A percentile compares a stretch with the other conserved stretches of the same genome.
Conservation (phyloP, 2,888 invertebrate species). For the Cancer borealis region DNA sequence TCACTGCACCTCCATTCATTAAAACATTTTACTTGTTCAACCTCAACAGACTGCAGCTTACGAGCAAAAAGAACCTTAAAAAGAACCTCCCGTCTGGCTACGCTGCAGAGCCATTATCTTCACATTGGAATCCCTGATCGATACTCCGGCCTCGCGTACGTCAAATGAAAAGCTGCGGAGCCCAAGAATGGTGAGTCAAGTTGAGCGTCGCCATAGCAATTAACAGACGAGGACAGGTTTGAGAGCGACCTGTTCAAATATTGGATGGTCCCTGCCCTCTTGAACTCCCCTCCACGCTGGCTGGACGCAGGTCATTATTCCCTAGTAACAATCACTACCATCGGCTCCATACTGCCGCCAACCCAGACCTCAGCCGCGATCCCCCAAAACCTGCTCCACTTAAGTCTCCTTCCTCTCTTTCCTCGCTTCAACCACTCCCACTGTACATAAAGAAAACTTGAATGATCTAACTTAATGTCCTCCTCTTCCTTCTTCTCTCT, state of each 20-base stretch:
- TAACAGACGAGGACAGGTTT: neutral
- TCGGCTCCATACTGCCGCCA: neutral
- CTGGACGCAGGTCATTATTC: conserved; percentile 22
- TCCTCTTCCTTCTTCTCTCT: too few relatives aligned
- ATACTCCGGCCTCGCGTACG: neutral
- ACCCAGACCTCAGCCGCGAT: neutral
- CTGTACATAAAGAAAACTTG: neutral
- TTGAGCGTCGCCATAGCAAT: conserved; percentile 28
- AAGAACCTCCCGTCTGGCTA: neutral
- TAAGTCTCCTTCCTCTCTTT: neutral
- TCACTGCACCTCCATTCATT: neutral
- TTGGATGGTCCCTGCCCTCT: conserved; percentile 1
- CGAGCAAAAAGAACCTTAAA: neutral
- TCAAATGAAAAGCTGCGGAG: conserved; percentile 31
- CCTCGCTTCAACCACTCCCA: neutral
- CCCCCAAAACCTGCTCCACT: neutral
- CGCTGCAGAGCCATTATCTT: neutral
- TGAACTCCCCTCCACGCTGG: conserved; percentile 3
- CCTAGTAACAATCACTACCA: neutral
- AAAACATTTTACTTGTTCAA: neutral
- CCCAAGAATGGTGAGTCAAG: conserved; percentile 14
- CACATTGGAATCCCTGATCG: neutral
- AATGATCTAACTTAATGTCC: neutral
- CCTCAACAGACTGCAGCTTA: neutral
- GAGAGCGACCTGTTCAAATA: conserved; percentile 41